A percentile compares a stretch with the other conserved stretches of the same genome.
These are phyloP conservation scores for Enteromius unitaeniatus DNA, from an alignment of 2,797 vertebrate genomes.

Conservation along the genomic window DNA sequence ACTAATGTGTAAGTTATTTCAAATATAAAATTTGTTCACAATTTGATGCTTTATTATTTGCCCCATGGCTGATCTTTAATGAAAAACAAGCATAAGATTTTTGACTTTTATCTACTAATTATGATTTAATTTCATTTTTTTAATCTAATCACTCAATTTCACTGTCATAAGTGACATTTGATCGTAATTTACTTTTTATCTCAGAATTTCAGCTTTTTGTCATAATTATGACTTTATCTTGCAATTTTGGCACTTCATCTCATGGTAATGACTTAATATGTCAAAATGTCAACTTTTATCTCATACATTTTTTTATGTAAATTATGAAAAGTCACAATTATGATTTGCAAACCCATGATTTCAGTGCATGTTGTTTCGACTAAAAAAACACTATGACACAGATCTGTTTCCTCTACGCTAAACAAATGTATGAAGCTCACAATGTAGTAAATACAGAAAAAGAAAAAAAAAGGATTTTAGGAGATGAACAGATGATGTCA, in stretches of 20 bases:
- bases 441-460: background rate
- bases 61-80: background rate
- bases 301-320: background rate
- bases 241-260: background rate
- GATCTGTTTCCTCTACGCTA: background rate
- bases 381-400: background rate
- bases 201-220: background rate
- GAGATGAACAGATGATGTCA: background rate
- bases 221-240: background rate
- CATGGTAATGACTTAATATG: background rate
- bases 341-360: background rate
- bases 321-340: background rate
- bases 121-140: background rate
- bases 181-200: background rate
- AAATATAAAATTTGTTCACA: conserved; percentile 31
- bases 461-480: background rate
- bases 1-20: conserved; percentile 44
- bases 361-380: background rate
- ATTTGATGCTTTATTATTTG: background rate
- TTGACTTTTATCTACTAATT: background rate
- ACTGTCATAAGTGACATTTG: background rate
- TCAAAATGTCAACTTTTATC: background rate
- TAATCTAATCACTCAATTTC: background rate
- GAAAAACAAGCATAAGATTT: background rate
- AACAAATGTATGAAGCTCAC: background rate